Conservation (phyloP, 2,797 vertebrate species). For the Acanthurus leucopareius region DNA sequence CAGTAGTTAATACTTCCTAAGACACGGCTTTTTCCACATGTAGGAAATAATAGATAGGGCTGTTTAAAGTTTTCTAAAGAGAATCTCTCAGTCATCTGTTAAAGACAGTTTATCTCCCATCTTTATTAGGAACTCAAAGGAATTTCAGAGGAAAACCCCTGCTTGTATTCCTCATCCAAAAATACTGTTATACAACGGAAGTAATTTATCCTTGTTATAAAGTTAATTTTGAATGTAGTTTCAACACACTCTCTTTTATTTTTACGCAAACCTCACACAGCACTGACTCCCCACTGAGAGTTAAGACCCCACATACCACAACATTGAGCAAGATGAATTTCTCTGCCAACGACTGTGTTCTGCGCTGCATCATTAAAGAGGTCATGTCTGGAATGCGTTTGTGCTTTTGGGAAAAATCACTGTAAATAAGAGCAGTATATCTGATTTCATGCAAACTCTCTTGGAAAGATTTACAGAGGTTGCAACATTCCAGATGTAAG, state of each 20-base stretch:
- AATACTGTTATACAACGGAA: not conserved
- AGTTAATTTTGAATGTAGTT: not conserved
- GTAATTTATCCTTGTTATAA: not conserved
- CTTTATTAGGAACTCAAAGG: not conserved
- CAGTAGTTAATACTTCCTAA: not conserved
- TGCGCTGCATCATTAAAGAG: conserved; percentile 28
- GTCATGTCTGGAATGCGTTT: conserved; percentile 24
- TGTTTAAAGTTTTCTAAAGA: conserved; percentile 4
- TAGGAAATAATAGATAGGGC: not conserved
- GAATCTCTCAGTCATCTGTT: not conserved
- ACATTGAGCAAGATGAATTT: conserved; percentile 24
- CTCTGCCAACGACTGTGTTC: conserved; percentile 21
- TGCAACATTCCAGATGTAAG: conserved; percentile 1
- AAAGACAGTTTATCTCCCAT: not conserved
- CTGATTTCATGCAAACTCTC: conserved; percentile 12
- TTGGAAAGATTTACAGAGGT: conserved; percentile 5
- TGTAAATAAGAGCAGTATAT: not conserved
- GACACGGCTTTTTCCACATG: not conserved
- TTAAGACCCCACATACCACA: conserved; percentile 21
- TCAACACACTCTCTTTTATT: not conserved
- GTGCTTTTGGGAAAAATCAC: conserved; percentile 7
- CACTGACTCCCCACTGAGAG: conserved; percentile 5
- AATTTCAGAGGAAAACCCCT: conserved; percentile 8
- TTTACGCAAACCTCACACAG: conserved; percentile 1
- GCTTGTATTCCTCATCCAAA: not conserved